These are phyloP conservation scores for Matsumyia berberina DNA, from an alignment of 2,888 invertebrate genomes.

Conservation along the genomic window DNA sequence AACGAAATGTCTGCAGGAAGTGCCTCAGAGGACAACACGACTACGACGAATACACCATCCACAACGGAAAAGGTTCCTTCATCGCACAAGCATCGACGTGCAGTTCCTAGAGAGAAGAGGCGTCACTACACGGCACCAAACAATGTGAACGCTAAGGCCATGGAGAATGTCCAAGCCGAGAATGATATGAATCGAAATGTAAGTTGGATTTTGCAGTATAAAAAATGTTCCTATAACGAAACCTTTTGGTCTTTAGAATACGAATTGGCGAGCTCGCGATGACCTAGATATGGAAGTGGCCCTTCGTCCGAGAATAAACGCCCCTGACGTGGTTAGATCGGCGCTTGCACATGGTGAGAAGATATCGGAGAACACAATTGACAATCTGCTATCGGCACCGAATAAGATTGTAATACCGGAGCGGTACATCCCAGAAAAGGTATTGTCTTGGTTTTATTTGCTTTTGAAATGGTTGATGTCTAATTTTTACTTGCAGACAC, in stretches of 20 bases:
- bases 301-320: conserved; percentile 89
- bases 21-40: conserved; percentile 83
- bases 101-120: conserved; percentile 92
- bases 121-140: conserved; percentile 95
- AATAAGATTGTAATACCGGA: conserved; percentile 96
- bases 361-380: conserved; percentile 90
- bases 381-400: conserved; percentile 93
- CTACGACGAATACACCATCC: conserved; percentile 78
- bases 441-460: conserved; percentile 80
- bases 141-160: conserved; percentile 88
- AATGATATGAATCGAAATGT: conserved; percentile 85
- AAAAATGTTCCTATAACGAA: background rate
- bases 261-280: conserved; percentile 89
- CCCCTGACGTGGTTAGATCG: conserved; percentile 94
- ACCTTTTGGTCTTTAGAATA: conserved; percentile 83
- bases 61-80: conserved; percentile 85
- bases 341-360: conserved; percentile 87
- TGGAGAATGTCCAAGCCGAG: conserved; percentile 86
- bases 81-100: conserved; percentile 87
- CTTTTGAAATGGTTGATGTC: background rate
- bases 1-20: conserved; percentile 89
- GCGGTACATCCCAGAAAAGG: conserved; percentile 95
- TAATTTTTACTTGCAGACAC: conserved; percentile 85
- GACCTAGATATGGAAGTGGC: conserved; percentile 95
- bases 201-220: conserved; percentile 65